phyloP scores from a whole-genome alignment of 1,140 invertebrate species.

The Anagrus nilaparvatae region DNA sequence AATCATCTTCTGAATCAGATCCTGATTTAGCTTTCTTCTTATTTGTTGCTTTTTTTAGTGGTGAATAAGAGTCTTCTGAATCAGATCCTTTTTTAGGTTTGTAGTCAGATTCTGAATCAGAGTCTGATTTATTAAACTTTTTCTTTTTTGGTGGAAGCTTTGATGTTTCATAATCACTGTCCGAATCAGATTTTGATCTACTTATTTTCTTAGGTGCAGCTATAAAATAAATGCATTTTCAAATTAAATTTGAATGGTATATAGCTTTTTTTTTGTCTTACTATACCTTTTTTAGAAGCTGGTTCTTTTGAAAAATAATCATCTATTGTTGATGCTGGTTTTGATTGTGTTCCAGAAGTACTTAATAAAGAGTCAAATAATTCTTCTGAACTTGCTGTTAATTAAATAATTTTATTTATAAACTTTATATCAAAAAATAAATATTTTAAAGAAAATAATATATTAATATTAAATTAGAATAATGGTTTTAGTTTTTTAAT shows the following conservation, averaged over 20 bases:
- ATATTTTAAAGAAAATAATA: conserved; percentile 6
- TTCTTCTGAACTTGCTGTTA: conserved; percentile 35
- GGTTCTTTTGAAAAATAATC: conserved; percentile 24
- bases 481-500: not conserved
- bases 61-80: no score
- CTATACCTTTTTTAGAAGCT: conserved; percentile 25
- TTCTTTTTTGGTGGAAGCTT: conserved; percentile 27
- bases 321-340: conserved; percentile 22
- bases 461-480: conserved; percentile 9
- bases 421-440: no score
- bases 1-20: no score
- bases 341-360: conserved; percentile 21
- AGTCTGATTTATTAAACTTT: conserved; percentile 25
- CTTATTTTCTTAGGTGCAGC: conserved; percentile 21
- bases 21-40: no score
- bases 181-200: conserved; percentile 36
- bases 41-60: no score
- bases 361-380: conserved; percentile 37
- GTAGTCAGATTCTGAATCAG: conserved; percentile 31
- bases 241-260: not conserved
- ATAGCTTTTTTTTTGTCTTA: not conserved
- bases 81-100: no score
- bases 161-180: conserved; percentile 22
- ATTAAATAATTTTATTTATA: conserved; percentile 11
- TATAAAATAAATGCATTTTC: conserved; percentile 9